Evolutionary conservation across 2,888 invertebrate species (phyloP), one percentile per base, ranked within the genome.

Genomic region (Xylota segnis): DNA sequence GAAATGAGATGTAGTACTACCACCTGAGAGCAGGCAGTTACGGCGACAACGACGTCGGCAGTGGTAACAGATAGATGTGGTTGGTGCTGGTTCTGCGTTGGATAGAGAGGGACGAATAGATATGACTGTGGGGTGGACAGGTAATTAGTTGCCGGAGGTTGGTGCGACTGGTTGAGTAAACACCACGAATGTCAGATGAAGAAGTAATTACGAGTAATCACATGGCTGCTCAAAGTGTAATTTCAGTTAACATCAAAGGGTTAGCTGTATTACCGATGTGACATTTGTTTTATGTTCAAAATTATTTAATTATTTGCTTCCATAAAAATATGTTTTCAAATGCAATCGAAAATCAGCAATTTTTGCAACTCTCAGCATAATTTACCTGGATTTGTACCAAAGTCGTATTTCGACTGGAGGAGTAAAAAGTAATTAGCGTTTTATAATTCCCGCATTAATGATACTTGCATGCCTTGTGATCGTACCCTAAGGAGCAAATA

Each of bases 1-100:
- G 79, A 84, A 81, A 84, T 84, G 75, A 76, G 71, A 84, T 79
- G 70, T 81, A 78, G 78, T 71, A 72, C 79, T 84, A 81, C 84
- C 84, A 84, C 81, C 84, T 84, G 81, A 81, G 65, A 81, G 79
- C 27, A 68, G 59, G 27, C 61, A 70, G 77, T 77, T 66, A 65
- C 59, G 58, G 37, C 54, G 47, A 34, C 37, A 43, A 37, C 59
- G 70, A 79, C n/a, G 37, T 2, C 7, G 68, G 34, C 50, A 68
- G 68, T 40, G 74, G 59, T 66, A 81, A 37, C 32, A 63, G 70
- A 56, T 65, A 66, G 70, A 81, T 81, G 52, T 9, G 23, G 58
- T 10, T 65, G 37, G 34, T 70, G 52, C 58, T 68, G 37, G 40
- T 34, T 52, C 16, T 32, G n/a, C 45, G 27, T 37, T 16, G 58